Conservation (phyloP, 2,888 invertebrate species). For the Trichogramma evanescens region DNA sequence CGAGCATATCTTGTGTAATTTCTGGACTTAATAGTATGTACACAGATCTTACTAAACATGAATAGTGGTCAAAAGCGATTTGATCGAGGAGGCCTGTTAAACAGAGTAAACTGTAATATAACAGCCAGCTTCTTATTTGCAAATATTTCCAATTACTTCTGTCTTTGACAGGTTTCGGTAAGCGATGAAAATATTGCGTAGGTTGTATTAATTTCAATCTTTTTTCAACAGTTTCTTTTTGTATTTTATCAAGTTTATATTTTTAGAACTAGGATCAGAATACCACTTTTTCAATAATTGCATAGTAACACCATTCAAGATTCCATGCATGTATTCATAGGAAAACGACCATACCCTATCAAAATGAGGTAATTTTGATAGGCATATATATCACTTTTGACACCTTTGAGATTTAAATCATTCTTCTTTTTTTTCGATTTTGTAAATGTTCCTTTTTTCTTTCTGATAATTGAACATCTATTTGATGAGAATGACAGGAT, state of each 20-base stretch:
- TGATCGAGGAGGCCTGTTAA: conserved; percentile 9
- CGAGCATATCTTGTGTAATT: conserved; percentile 12
- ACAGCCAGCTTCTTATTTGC: conserved; percentile 21
- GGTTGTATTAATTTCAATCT: conserved; percentile 15
- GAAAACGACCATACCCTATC: conserved; percentile 22
- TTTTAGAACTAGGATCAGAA: neutral
- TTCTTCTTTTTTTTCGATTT: no score
- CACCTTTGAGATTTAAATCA: no score
- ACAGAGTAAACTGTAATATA: conserved; percentile 21
- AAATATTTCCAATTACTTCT: conserved; percentile 15
- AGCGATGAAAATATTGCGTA: conserved; percentile 13
- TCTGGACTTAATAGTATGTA: conserved; percentile 6
- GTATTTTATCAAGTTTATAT: neutral
- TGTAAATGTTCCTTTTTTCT: no score
- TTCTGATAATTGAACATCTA: no score
- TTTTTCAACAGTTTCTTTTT: neutral
- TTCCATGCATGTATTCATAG: conserved; percentile 17
- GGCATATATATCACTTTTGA: no score
- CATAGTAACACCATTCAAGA: conserved; percentile 13
- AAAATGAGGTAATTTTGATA: neutral
- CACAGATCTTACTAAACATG: conserved; percentile 10
- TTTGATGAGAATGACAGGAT: no score
- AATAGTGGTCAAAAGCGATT: conserved; percentile 13
- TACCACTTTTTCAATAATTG: conserved; percentile 15
- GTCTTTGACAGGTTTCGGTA: conserved; percentile 8